Base-by-base conservation (phyloP, 2,888 invertebrate species). In the Agrochola macilenta region DNA sequence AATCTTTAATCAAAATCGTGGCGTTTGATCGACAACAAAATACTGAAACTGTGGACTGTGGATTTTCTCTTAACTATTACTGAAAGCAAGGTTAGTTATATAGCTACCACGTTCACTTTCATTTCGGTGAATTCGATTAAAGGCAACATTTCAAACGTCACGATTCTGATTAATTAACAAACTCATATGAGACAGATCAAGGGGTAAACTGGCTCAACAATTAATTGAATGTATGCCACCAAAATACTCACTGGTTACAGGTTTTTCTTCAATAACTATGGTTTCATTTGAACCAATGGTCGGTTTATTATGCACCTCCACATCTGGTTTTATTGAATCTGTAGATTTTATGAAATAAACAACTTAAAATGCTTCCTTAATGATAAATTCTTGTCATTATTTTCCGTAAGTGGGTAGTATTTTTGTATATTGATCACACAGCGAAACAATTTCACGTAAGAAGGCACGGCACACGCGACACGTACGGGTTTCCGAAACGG, bases 241-340 rank as follows among this genome's bases (percentile, higher is more conserved):
- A 92, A 90, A 93, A 95, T 96, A 96, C 96, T 96, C 95, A 96
- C 96, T 95, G 93, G 92, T 93, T 91, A 93, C 93, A 93, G 94
- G 92, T 91, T 94, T 95, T 93, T 94, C 95, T 93, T 94, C 92
- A 91, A 91, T 91, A 91, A 95, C 90, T 92, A 92, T 92, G 92
- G 94, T 93, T 94, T 94, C 93, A 91, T 95, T 94, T 92, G 93
- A 93, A 94, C 89, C 93, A 92, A 94, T 92, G 92, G 92, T 93
- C 87, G 94, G 89, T 93, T 94, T 95, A 93, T 88, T 82, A 86
- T 93, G 93, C 96, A 96, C 95, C 94, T 94, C 96, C 94, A 92
- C 96, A 92, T 94, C 95, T 89, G 95, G 94, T 91, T 93, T 93
- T 92, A 94, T 91, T 89, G 94, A 87, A 96, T 96, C 96, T 96